Conservation (phyloP, 2,113 vertebrate genomes). For the Reinhardtius hippoglossoides region DNA sequence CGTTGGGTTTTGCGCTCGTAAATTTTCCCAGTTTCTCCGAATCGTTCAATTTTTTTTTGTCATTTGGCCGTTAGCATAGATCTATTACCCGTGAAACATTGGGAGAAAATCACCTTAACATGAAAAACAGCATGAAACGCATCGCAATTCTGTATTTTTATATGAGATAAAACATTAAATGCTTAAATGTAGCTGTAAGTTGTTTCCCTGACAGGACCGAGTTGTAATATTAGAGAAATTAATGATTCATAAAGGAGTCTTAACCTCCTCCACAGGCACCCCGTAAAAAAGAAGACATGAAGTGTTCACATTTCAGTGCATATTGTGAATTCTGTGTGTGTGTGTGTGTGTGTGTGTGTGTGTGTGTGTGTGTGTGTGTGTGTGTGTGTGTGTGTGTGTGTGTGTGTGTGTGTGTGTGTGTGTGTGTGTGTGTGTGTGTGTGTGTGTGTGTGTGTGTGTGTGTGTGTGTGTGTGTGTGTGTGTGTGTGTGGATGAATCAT, state of each 20-base stretch:
- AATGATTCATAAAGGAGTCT: constrained; percentile 68
- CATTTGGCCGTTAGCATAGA: not conserved
- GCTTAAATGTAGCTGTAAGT: constrained; percentile 53
- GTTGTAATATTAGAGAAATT: constrained; percentile 65
- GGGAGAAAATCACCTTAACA: not conserved
- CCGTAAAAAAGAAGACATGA: constrained; percentile 46
- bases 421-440: too few relatives aligned
- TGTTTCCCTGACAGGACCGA: constrained; percentile 41
- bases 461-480: constrained; percentile 47
- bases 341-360: constrained; percentile 46
- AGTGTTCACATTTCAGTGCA: constrained; percentile 56
- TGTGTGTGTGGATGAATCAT: constrained; percentile 68
- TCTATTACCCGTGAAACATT: constrained; percentile 4
- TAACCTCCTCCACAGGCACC: constrained; percentile 57
- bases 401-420: too few relatives aligned
- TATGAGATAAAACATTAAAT: constrained; percentile 23
- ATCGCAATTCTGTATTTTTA: constrained; percentile 8
- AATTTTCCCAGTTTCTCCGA: not conserved
- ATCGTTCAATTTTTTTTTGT: not conserved
- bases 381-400: too few relatives aligned
- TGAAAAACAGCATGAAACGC: constrained; percentile 1
- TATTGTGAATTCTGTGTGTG: constrained; percentile 66
- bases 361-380: constrained; percentile 50
- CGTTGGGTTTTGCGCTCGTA: not conserved
- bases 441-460: not conserved